Evolutionary conservation across 2,797 vertebrate species (phyloP).

Genomic region (Naso thynnoides): DNA sequence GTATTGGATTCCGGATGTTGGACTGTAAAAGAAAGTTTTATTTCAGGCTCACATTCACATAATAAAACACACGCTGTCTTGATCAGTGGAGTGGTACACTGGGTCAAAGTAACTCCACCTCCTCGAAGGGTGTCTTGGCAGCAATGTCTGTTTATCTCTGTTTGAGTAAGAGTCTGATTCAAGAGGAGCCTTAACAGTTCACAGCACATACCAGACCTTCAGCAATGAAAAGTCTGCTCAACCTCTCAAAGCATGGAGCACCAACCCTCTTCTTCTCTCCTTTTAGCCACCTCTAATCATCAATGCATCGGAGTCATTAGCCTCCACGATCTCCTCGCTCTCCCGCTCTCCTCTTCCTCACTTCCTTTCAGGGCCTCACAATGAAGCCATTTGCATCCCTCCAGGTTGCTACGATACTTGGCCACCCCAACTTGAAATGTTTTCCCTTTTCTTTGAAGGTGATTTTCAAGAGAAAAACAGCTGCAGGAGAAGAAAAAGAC

Average conservation of each 20-base stretch:
- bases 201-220: slow-evolving; percentile 23
- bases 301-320: slow-evolving; percentile 58
- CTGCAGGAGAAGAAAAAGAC: slow-evolving; percentile 51
- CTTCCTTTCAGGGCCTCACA: slow-evolving; percentile 74
- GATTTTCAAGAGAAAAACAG: slow-evolving; percentile 65
- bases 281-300: slow-evolving; percentile 61
- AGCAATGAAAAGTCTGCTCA: slow-evolving; percentile 45
- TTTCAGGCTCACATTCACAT: slow-evolving; percentile 14
- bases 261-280: slow-evolving; percentile 30
- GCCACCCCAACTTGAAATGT: slow-evolving; percentile 69
- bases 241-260: slow-evolving; percentile 40
- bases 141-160: slow-evolving; percentile 34
- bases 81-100: slow-evolving; percentile 3
- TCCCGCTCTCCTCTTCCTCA: slow-evolving; percentile 47
- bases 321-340: slow-evolving; percentile 40
- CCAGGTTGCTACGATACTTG: slow-evolving; percentile 83
- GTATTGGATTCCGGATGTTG: slow-evolving; percentile 16
- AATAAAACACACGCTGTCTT: slow-evolving; percentile 19
- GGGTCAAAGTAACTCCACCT: slow-evolving; percentile 40
- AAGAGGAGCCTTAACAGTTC: slow-evolving; percentile 36
- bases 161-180: slow-evolving; percentile 46
- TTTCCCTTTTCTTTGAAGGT: slow-evolving; percentile 72
- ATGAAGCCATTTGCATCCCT: slow-evolving; percentile 77
- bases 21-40: slow-evolving; percentile 26
- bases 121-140: slow-evolving; percentile 23